These are phyloP conservation scores for Coecobrya sp. DNA, from an alignment of 2,888 invertebrate genomes.

Conservation along the genomic window DNA sequence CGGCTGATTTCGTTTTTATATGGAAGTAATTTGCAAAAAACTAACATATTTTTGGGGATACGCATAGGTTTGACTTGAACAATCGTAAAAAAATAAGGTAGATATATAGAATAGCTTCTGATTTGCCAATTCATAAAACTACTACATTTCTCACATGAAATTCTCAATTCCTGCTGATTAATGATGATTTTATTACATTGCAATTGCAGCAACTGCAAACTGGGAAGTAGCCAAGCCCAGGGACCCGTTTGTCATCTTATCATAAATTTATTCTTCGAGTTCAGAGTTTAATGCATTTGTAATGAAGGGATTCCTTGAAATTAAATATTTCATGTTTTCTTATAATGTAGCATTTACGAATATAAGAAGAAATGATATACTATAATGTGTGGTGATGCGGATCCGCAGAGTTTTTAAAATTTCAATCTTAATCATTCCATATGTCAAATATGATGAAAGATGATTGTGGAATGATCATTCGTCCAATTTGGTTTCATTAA, in stretches of 20 bases:
- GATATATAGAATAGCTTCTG: not conserved
- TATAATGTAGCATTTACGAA: too few species aligned
- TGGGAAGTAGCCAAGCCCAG: constrained; percentile 12
- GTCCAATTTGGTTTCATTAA: too few species aligned
- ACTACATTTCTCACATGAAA: not conserved
- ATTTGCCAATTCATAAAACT: not conserved
- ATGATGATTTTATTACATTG: not conserved
- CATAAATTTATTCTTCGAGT: constrained; percentile 24
- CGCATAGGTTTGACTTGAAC: not conserved
- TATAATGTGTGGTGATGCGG: not conserved
- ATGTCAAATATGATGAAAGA: too few species aligned
- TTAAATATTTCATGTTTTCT: not conserved
- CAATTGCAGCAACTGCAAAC: not conserved
- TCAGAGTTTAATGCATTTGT: constrained; percentile 56
- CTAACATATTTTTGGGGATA: not conserved
- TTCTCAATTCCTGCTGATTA: not conserved
- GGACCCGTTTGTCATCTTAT: not conserved
- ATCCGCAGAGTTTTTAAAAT: too few species aligned
- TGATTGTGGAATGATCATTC: too few species aligned
- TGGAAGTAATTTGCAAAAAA: not conserved
- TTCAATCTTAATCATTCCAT: too few species aligned
- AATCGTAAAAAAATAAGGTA: not conserved
- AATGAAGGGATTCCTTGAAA: constrained; percentile 1
- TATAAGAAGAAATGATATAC: not conserved
- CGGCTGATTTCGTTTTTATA: not conserved